phyloP scores from a whole-genome alignment of 2,888 invertebrate genomes.

The Encarsia formosa region DNA sequence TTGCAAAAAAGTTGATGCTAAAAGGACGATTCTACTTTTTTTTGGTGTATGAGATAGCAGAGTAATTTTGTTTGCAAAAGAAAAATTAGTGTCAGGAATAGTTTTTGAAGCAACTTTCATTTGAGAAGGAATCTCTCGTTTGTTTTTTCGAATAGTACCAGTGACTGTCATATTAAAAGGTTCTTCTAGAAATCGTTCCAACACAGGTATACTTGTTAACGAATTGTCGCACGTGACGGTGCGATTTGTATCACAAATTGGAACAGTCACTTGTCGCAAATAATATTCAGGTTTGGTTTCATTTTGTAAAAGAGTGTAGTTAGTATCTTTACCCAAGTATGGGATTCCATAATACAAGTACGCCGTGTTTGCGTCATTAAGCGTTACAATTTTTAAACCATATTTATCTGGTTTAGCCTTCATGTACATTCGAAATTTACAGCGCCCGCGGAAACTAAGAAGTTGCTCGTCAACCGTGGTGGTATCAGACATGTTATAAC shows the following conservation, averaged over 20 bases:
- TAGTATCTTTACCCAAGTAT: conserved; percentile 2
- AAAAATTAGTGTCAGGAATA: conserved; percentile 24
- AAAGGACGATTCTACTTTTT: conserved; percentile 12
- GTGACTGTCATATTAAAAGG: conserved; percentile 24
- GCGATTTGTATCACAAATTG: conserved; percentile 1
- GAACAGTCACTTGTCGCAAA: conserved; percentile 1
- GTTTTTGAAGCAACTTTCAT: conserved; percentile 28
- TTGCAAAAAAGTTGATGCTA: neutral
- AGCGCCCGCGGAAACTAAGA: conserved; percentile 32
- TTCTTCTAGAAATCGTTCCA: neutral
- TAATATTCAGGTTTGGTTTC: conserved; percentile 2
- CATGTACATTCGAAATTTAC: conserved; percentile 35
- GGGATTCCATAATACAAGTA: conserved; percentile 31
- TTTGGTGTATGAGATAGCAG: conserved; percentile 34
- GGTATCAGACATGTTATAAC: conserved; percentile 26
- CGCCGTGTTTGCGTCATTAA: conserved; percentile 40
- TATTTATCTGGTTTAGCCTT: conserved; percentile 41
- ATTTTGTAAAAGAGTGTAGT: neutral
- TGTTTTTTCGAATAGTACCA: conserved; percentile 31
- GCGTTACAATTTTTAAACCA: conserved; percentile 41
- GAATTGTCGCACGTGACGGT: conserved; percentile 14
- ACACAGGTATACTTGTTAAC: conserved; percentile 19
- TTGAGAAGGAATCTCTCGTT: conserved; percentile 21
- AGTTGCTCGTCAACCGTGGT: conserved; percentile 38
- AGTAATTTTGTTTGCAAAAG: conserved; percentile 31